Conservation (phyloP, 2,797 vertebrate genomes). For the Acropternis orthonyx region DNA sequence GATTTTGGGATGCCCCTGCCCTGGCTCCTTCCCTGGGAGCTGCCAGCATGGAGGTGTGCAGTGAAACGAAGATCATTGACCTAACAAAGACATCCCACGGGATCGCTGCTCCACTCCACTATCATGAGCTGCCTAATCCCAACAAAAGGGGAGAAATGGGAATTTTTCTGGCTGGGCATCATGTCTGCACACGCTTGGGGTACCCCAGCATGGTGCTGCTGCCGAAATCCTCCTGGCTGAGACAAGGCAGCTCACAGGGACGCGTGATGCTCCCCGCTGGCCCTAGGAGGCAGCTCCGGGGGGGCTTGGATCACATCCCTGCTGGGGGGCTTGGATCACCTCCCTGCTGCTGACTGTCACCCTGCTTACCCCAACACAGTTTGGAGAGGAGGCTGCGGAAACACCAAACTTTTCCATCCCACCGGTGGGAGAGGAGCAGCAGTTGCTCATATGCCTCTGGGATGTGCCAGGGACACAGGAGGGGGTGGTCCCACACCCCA, state of each 20-base stretch:
- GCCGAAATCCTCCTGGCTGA: not conserved
- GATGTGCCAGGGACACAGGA: rapidly evolving
- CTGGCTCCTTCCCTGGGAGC: not conserved
- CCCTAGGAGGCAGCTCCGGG: not conserved
- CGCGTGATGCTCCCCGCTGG: not conserved
- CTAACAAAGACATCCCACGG: not conserved
- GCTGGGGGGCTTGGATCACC: too few relatives aligned
- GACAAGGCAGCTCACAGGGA: not conserved
- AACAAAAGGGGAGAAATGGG: not conserved
- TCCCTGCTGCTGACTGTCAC: not conserved
- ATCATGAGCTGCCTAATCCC: not conserved
- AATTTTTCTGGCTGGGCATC: not conserved
- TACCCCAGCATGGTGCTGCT: not conserved
- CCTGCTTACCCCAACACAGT: not conserved
- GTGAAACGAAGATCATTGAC: not conserved
- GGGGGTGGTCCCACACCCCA: rapidly evolving
- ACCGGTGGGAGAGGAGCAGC: not conserved
- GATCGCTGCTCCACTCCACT: not conserved
- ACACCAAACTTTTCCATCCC: not conserved
- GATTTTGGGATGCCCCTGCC: not conserved
- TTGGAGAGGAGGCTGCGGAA: rapidly evolving
- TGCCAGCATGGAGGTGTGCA: not conserved
- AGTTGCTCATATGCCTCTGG: rapidly evolving
- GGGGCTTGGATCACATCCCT: too few relatives aligned
- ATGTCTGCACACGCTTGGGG: not conserved